Evolutionary conservation across 1,140 invertebrate species (phyloP).

Genomic region (Megalopta genalis): DNA sequence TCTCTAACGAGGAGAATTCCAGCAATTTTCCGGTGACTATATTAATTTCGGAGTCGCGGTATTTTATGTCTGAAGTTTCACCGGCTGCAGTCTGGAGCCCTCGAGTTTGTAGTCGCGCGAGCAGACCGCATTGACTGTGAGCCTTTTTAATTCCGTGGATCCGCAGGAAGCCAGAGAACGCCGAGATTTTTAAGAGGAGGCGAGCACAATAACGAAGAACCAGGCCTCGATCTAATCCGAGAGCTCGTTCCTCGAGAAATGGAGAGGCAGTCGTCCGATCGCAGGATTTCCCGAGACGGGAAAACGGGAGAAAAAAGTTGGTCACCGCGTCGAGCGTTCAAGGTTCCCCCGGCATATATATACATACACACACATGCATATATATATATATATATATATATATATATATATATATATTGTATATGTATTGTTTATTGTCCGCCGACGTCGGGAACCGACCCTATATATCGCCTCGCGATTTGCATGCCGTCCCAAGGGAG

Average conservation of each 20-base stretch:
- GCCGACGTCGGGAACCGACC: not conserved
- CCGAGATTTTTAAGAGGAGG: constrained; percentile 1
- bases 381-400: no score
- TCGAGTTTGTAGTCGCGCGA: not conserved
- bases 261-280: no score
- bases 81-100: no score
- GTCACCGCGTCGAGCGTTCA: constrained; percentile 10
- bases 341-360: constrained; percentile 15
- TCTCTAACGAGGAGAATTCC: no score
- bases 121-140: not conserved
- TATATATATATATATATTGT: no score
- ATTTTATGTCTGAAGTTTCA: no score
- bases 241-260: no score
- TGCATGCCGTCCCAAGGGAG: constrained; percentile 37
- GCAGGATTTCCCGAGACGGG: no score
- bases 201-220: no score
- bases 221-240: no score
- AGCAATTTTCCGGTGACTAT: no score
- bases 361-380: not conserved
- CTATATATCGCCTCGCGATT: constrained; percentile 21
- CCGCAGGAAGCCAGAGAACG: constrained; percentile 25
- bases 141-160: constrained; percentile 28
- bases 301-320: not conserved
- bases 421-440: constrained; percentile 12
- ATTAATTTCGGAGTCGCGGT: no score